Conservation (phyloP, 2,113 vertebrate species). For the Campylorhamphus procurvoides region DNA sequence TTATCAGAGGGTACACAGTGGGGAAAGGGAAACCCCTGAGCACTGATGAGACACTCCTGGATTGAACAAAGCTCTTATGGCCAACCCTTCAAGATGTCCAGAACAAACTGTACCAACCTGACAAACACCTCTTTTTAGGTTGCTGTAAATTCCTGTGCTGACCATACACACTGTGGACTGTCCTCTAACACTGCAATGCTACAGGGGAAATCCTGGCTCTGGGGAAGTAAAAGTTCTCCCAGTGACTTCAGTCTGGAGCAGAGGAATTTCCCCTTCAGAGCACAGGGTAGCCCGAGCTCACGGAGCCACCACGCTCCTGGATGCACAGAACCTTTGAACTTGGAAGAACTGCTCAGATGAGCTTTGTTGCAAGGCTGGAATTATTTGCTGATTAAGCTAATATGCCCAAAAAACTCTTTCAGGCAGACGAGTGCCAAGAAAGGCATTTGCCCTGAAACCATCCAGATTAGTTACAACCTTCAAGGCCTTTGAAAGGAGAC, state of each 20-base stretch:
- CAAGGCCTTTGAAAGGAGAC: background rate
- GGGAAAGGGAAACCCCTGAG: background rate
- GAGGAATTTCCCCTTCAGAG: background rate
- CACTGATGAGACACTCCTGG: background rate
- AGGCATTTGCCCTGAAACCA: conserved; percentile 44
- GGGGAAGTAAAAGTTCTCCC: background rate
- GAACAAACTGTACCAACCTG: background rate
- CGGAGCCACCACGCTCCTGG: background rate
- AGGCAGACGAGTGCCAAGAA: background rate
- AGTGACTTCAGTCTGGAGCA: background rate
- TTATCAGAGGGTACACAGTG: background rate
- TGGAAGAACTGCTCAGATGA: background rate
- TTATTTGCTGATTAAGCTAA: conserved; percentile 7
- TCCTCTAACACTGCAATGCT: background rate
- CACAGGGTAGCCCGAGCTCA: rapidly evolving
- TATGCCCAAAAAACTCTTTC: background rate
- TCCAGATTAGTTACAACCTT: conserved; percentile 28
- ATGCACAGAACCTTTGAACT: background rate
- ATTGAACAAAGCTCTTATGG: background rate
- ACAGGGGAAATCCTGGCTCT: background rate
- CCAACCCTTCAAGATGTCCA: background rate
- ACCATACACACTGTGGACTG: rapidly evolving
- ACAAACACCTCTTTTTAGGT: background rate
- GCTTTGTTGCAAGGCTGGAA: background rate
- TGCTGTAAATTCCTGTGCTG: background rate